Evolutionary conservation across 2,797 vertebrate genomes (phyloP).

Genomic region (Naso thynnoides): DNA sequence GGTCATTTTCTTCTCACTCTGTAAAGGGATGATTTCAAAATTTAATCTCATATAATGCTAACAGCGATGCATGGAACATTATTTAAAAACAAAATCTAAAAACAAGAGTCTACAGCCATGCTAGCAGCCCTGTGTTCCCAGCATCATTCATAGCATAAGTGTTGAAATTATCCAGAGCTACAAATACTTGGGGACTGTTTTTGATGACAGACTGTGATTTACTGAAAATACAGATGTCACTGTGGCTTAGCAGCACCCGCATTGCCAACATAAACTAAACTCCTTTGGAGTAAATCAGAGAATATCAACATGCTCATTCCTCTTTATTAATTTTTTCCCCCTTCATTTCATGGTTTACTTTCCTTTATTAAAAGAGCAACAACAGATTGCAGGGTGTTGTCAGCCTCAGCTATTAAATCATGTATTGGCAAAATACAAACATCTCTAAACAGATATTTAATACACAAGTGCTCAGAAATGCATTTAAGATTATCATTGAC

Average conservation of each 20-base stretch:
- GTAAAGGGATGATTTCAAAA: slow-evolving; percentile 40
- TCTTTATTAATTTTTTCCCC: background rate
- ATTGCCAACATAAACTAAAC: background rate
- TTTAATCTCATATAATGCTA: slow-evolving; percentile 21
- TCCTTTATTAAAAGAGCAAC: background rate
- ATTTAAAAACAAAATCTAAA: background rate
- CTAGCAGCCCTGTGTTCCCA: background rate
- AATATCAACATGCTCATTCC: too few species aligned
- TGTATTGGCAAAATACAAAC: background rate
- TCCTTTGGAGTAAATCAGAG: background rate
- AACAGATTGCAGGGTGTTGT: too few species aligned
- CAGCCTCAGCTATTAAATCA: background rate
- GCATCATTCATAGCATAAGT: background rate
- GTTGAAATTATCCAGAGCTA: background rate
- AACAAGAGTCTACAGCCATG: background rate
- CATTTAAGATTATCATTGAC: background rate
- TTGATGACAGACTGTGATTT: background rate
- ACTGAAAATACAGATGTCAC: background rate
- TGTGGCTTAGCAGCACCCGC: background rate
- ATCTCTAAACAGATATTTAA: background rate
- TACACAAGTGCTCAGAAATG: background rate
- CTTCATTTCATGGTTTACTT: background rate
- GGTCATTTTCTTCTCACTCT: slow-evolving; percentile 83
- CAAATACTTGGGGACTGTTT: background rate
- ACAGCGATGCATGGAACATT: background rate